phyloP scores from a whole-genome alignment of 2,888 invertebrate species.

The Ormyrus rosae region DNA sequence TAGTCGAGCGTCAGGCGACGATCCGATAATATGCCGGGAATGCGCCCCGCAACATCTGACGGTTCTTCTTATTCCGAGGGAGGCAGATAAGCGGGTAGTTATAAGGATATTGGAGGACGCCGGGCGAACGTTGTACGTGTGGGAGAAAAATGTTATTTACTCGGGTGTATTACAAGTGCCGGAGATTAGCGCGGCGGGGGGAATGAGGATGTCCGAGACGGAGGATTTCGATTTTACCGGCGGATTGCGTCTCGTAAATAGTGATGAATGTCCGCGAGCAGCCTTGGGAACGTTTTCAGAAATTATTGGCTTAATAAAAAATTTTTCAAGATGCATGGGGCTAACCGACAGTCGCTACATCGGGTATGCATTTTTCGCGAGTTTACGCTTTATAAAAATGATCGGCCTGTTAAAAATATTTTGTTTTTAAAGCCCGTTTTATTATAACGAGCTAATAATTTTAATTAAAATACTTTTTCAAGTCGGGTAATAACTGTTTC shows the following conservation, averaged over 20 bases:
- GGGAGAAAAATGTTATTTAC: constrained; percentile 24
- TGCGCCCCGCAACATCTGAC: constrained; percentile 29
- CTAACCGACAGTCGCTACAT: too few relatives aligned
- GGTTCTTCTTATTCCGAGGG: not conserved
- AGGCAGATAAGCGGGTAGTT: constrained; percentile 24
- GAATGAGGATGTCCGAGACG: not conserved
- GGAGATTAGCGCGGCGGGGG: not conserved
- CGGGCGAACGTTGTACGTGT: not conserved
- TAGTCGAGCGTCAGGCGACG: not conserved
- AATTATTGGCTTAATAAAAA: too few relatives aligned
- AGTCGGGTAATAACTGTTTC: too few relatives aligned
- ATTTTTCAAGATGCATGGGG: too few relatives aligned
- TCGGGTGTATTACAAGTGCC: not conserved
- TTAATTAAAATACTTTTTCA: too few relatives aligned
- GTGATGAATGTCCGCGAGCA: not conserved
- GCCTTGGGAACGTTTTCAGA: not conserved
- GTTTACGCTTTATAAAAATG: too few relatives aligned
- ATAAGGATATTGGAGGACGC: not conserved
- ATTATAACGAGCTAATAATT: too few relatives aligned
- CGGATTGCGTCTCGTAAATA: not conserved
- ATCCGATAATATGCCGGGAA: constrained; percentile 53
- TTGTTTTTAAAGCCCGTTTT: too few relatives aligned
- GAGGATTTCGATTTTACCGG: not conserved
- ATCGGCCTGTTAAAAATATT: too few relatives aligned
- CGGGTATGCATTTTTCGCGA: too few relatives aligned